Evolutionary conservation across 2,113 vertebrate species (phyloP).

Genomic region (Corydoras maculifer): DNA sequence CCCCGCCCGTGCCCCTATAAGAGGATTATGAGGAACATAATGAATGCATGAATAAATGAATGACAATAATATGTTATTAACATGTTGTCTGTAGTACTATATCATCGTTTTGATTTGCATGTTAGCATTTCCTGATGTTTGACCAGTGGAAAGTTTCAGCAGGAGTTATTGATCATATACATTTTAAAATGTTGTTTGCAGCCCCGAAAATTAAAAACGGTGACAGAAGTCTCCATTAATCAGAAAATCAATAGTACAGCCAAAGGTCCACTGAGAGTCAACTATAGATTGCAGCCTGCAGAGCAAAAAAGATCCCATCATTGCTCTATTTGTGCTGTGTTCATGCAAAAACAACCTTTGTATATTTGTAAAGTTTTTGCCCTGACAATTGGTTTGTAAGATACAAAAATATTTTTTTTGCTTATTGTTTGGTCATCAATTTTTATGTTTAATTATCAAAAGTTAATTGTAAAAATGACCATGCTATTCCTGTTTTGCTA

Average conservation of each 20-base stretch:
- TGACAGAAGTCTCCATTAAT: conserved; percentile 82
- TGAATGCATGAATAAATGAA: too few species aligned
- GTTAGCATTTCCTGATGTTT: conserved; percentile 54
- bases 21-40: too few species aligned
- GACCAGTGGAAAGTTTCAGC: conserved; percentile 70
- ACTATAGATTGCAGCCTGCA: conserved; percentile 58
- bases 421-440: too few species aligned
- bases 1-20: too few species aligned
- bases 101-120: background rate
- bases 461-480: too few species aligned
- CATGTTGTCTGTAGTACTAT: conserved; percentile 6
- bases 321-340: conserved; percentile 11
- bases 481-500: too few species aligned
- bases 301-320: conserved; percentile 49
- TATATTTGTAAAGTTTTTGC: too few species aligned
- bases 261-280: conserved; percentile 67
- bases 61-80: conserved; percentile 4
- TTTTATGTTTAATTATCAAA: too few species aligned
- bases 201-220: conserved; percentile 63
- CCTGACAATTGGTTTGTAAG: too few species aligned
- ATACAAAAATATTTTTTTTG: too few species aligned
- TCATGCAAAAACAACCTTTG: too few species aligned
- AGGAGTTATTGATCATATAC: conserved; percentile 79
- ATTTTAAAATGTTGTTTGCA: conserved; percentile 86
- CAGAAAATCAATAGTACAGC: conserved; percentile 77